Evolutionary conservation across 2,113 vertebrate species (phyloP).

Genomic region (Fregata magnificens): DNA sequence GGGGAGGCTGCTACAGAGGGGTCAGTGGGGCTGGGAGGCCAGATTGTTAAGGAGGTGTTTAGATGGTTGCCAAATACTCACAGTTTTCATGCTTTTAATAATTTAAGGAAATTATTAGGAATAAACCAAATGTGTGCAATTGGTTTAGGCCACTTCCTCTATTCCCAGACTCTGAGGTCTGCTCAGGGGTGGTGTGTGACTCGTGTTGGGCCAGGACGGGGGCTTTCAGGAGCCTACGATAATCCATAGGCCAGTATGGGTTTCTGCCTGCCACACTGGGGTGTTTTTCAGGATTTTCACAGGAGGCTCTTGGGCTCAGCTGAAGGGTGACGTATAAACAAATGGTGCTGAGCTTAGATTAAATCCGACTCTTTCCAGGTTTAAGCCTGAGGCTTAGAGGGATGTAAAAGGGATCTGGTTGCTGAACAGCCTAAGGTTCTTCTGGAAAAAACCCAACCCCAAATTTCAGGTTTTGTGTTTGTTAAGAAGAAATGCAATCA

Average conservation of each 20-base stretch:
- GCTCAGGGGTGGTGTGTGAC: accelerated
- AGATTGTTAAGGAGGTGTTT: not conserved
- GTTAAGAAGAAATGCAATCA: not conserved
- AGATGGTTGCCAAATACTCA: not conserved
- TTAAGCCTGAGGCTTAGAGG: not conserved
- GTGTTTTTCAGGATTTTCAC: not conserved
- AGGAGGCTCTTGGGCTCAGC: not conserved
- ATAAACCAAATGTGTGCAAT: accelerated
- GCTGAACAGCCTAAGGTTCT: not conserved
- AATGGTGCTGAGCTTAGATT: not conserved
- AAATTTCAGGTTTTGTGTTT: not conserved
- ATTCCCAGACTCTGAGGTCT: not conserved
- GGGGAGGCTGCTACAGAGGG: not conserved
- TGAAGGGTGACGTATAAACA: not conserved
- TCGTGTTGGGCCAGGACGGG: not conserved
- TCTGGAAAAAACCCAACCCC: not conserved
- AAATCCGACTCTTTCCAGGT: not conserved
- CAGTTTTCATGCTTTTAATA: not conserved
- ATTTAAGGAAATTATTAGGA: not conserved
- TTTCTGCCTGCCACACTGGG: not conserved
- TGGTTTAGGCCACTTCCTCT: not conserved
- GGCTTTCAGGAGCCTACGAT: not conserved
- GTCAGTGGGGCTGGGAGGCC: not conserved
- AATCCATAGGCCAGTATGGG: not conserved
- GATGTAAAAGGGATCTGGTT: not conserved